Evolutionary conservation across 2,113 vertebrate species (phyloP).

Genomic region (Apteryx mantelli): DNA sequence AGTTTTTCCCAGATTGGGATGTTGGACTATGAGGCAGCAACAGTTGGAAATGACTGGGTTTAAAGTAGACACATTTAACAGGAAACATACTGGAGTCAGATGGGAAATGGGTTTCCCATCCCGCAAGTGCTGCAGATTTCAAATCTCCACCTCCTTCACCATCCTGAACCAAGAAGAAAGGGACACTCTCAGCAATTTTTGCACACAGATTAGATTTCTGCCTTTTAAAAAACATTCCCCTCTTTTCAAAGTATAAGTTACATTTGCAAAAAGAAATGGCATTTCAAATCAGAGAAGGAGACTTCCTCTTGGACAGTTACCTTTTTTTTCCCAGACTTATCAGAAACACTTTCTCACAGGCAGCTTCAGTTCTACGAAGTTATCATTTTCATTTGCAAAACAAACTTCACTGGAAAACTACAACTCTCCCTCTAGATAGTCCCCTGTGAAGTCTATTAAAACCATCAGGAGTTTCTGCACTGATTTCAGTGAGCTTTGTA

Average conservation of each 20-base stretch:
- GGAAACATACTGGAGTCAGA: not conserved
- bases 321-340: not conserved
- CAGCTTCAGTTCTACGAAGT: not conserved
- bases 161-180: not conserved
- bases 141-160: not conserved
- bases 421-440: not conserved
- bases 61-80: not conserved
- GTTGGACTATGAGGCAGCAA: not conserved
- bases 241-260: not conserved
- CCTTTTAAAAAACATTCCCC: not conserved
- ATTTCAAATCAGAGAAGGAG: not conserved
- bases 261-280: not conserved
- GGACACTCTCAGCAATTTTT: not conserved
- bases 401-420: not conserved
- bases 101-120: not conserved
- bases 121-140: fast-evolving
- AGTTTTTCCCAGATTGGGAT: constrained; percentile 23
- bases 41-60: not conserved
- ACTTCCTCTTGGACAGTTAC: not conserved
- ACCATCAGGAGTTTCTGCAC: constrained; percentile 13
- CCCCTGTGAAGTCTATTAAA: not conserved
- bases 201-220: not conserved
- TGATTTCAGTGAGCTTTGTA: not conserved
- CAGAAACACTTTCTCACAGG: constrained; percentile 7
- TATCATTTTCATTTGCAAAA: not conserved